Evolutionary conservation across 2,113 vertebrate species (phyloP).

Genomic region (Ibidorhyncha struthersii): DNA sequence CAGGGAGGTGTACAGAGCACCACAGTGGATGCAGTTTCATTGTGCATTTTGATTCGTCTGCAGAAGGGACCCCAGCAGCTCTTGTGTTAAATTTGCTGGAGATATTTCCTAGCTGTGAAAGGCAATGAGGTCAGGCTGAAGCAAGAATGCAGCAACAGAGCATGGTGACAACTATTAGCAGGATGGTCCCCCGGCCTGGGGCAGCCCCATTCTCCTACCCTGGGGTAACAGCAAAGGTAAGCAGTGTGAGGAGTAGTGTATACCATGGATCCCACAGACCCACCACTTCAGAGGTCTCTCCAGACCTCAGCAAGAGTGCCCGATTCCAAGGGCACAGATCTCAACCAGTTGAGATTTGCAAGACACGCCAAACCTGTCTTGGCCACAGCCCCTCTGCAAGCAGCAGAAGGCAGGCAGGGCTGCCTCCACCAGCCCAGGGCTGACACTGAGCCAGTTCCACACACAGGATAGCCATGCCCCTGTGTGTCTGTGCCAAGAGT

Average conservation of each 20-base stretch:
- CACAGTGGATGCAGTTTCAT: background rate
- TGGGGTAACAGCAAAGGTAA: background rate
- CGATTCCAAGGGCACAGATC: background rate
- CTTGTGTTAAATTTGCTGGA: background rate
- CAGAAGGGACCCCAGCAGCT: background rate
- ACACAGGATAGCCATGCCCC: rapidly evolving
- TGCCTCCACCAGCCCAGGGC: background rate
- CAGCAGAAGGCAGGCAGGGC: background rate
- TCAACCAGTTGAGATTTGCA: background rate
- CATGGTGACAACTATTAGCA: background rate
- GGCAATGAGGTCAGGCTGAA: background rate
- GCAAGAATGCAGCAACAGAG: background rate
- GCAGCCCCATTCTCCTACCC: background rate
- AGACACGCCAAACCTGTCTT: background rate
- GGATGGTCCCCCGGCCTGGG: background rate
- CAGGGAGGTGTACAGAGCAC: background rate
- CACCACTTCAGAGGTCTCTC: background rate
- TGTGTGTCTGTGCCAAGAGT: background rate
- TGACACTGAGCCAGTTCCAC: background rate
- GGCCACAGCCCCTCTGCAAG: background rate
- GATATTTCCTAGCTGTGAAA: background rate
- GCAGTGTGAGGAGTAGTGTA: background rate
- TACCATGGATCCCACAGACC: background rate
- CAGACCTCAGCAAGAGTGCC: background rate
- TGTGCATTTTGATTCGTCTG: background rate